Conservation (phyloP, 2,888 invertebrate genomes). For the Oxycera nigricornis region DNA sequence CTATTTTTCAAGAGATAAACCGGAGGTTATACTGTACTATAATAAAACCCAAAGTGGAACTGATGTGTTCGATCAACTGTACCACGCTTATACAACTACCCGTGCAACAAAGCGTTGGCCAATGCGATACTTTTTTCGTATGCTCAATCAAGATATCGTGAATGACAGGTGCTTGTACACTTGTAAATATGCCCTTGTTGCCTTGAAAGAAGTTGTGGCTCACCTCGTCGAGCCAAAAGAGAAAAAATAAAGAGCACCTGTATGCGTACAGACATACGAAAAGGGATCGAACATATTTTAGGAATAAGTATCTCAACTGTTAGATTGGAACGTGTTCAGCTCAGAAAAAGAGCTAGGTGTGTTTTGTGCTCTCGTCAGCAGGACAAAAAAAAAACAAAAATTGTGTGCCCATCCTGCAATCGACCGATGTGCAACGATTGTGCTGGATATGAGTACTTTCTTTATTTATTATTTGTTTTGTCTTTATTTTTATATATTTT, state of each 20-base stretch:
- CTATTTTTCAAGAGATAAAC: background rate
- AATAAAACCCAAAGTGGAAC: background rate
- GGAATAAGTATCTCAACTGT: background rate
- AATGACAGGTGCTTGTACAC: background rate
- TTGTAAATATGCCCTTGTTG: background rate
- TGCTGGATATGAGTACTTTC: too few species aligned
- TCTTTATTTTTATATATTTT: too few species aligned
- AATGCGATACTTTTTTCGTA: too few species aligned
- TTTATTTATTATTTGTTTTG: too few species aligned
- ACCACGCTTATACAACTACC: background rate
- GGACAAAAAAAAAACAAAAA: too few species aligned
- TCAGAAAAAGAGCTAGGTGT: too few species aligned
- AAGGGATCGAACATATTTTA: background rate
- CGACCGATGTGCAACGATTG: too few species aligned
- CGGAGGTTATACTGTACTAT: background rate
- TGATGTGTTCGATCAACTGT: background rate
- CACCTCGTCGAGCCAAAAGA: background rate
- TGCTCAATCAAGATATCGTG: background rate
- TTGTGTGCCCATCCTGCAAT: too few species aligned
- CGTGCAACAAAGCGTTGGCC: too few species aligned
- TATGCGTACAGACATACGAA: too few species aligned
- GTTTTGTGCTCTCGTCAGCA: too few species aligned
- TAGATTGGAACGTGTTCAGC: background rate
- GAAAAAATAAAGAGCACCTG: background rate
- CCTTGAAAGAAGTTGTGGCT: background rate